Conservation (phyloP, 2,888 invertebrate genomes). For the Lobophora halterata region DNA sequence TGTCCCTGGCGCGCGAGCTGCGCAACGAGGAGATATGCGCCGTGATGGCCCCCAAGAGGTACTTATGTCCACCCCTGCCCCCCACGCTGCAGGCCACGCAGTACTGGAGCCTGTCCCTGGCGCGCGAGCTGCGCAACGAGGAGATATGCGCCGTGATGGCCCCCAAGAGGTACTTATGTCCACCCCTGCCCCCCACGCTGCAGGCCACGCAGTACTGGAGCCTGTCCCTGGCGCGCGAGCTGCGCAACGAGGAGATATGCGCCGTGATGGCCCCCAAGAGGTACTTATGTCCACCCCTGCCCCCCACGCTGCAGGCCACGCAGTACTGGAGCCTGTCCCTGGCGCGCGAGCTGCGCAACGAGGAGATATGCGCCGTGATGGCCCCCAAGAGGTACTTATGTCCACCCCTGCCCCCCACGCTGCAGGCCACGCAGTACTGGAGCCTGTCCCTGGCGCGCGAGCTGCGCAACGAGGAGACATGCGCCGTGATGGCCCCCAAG, state of each 20-base stretch:
- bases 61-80: constrained; percentile 39
- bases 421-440: constrained; percentile 68
- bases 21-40: constrained; percentile 90
- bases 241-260: constrained; percentile 89
- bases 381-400: constrained; percentile 67
- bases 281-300: constrained; percentile 43
- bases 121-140: constrained; percentile 88
- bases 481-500: no score
- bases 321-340: constrained; percentile 82
- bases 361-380: constrained; percentile 87
- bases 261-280: constrained; percentile 81
- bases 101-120: constrained; percentile 82
- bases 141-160: constrained; percentile 86
- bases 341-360: constrained; percentile 86
- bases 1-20: constrained; percentile 85
- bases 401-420: no score
- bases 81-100: constrained; percentile 60
- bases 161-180: constrained; percentile 54
- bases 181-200: constrained; percentile 46
- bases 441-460: constrained; percentile 86
- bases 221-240: constrained; percentile 84
- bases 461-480: no score
- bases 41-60: constrained; percentile 74
- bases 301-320: constrained; percentile 59
- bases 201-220: constrained; percentile 77